Percentiles rank a stretch among this genome's conserved stretches.
Conservation (phyloP, 2,797 vertebrate genomes). For the Perodicticus potto region DNA sequence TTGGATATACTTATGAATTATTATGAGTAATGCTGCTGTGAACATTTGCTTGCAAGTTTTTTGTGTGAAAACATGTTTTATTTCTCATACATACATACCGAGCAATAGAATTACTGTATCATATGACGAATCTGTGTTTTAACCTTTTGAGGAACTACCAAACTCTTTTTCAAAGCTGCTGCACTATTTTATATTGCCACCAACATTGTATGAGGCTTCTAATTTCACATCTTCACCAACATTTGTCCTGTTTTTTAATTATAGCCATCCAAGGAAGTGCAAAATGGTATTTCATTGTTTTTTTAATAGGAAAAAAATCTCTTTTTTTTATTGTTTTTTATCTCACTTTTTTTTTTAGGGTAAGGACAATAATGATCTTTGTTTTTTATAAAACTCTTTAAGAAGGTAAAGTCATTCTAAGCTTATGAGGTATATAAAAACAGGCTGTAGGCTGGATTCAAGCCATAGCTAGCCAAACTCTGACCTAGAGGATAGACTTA, state of each 20-base stretch:
- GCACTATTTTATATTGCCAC: background rate
- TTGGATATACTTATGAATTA: slow-evolving; percentile 18
- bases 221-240: background rate
- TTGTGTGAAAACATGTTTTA: background rate
- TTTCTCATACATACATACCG: background rate
- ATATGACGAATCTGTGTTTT: background rate
- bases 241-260: background rate
- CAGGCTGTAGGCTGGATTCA: background rate
- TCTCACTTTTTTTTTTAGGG: background rate
- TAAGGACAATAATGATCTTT: background rate
- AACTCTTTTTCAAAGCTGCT: background rate
- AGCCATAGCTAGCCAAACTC: background rate
- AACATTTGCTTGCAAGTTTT: slow-evolving; percentile 20
- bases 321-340: no score
- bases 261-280: background rate
- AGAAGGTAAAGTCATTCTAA: slow-evolving; percentile 27
- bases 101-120: background rate
- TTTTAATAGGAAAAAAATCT: background rate
- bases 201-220: background rate
- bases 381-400: background rate
- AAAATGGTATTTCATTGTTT: background rate
- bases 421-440: background rate
- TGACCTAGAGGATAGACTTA: background rate
- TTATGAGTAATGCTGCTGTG: background rate
- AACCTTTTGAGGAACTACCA: background rate